A percentile compares a stretch with the other conserved stretches of the same genome.
These are phyloP conservation scores for Pterocles burchelli DNA, from an alignment of 2,113 vertebrate genomes.

Conservation along the genomic window DNA sequence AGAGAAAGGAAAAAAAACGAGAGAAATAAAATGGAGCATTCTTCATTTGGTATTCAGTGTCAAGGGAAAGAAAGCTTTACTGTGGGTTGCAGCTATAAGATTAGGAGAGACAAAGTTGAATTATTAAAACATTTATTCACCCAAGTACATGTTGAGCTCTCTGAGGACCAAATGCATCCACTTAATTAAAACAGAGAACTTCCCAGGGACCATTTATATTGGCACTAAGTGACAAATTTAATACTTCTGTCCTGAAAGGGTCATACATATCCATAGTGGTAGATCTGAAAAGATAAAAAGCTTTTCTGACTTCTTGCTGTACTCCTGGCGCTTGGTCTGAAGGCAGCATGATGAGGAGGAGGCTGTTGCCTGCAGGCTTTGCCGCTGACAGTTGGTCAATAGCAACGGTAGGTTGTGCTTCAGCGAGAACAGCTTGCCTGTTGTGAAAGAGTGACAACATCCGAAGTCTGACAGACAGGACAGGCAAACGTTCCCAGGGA, in stretches of 20 bases:
- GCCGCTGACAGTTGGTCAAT: not conserved
- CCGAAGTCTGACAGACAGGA: not conserved
- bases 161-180: not conserved
- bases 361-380: not conserved
- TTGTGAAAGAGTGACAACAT: not conserved
- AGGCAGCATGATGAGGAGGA: not conserved
- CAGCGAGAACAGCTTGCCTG: not conserved
- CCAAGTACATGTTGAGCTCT: not conserved
- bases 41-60: not conserved
- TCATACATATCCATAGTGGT: not conserved
- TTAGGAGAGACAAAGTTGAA: not conserved
- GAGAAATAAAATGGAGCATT: not conserved
- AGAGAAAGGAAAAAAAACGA: not conserved
- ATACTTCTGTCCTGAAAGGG: conserved; percentile 5
- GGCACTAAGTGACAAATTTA: conserved; percentile 26
- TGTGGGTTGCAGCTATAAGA: conserved; percentile 8
- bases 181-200: conserved; percentile 43
- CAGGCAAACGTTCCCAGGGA: not conserved
- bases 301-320: not conserved
- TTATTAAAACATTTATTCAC: conserved; percentile 44
- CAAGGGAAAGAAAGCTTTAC: conserved; percentile 5
- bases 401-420: not conserved
- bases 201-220: conserved; percentile 17
- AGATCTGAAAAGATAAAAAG: not conserved
- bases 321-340: not conserved